Evolutionary conservation across 1,140 invertebrate species (phyloP), one percentile per base, ranked within the genome.

Genomic region (Drosophila oshimai): DNA sequence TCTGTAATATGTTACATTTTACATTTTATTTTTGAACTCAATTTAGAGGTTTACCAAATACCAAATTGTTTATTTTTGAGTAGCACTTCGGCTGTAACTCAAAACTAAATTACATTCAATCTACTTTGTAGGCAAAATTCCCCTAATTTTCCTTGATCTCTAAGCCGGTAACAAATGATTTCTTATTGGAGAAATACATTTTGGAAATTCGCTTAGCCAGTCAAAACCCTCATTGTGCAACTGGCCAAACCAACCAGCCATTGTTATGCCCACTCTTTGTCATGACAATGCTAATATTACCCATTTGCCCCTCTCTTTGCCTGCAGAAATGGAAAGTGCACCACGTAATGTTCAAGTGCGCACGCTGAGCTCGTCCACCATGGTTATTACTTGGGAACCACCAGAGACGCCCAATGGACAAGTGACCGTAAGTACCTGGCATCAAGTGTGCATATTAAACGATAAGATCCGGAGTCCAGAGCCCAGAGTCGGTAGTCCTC

Each of bases 361-460:
- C 44, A 97, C 98, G 10, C 93, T 99, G 34, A 99, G 97, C 90
- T 97, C 97, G 10, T 98, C 95, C 88, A 99, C 98, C 12, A 97
- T 99, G 94, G 95, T 94, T 51, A 98, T 99, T 80, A 97, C 98
- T 86, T 99, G 98, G 98, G 96, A 98, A 88, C 97, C 98, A 90
- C 98, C 98, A 15, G 97, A 98, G 91, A 98, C 96, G 71, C 97
- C 98, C 12, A 99, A 99, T 92, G 98, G 98, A 73, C 96, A 98
- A 94, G 97, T 99, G 55, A 97, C 96, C 92, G 98, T 98, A 92
- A 93, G 94, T 92, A 87, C 50, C 71, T 72, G 53, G 44, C 54
- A 80, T 73, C 34, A 60, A 65, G 60, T 73, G 42, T 37, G 71
- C 74, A 74, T 80, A 80, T 79, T 79, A 80, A 74, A 67, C 64